Evolutionary conservation across 2,888 invertebrate genomes (phyloP).

Genomic region (Cephus rjabovi): DNA sequence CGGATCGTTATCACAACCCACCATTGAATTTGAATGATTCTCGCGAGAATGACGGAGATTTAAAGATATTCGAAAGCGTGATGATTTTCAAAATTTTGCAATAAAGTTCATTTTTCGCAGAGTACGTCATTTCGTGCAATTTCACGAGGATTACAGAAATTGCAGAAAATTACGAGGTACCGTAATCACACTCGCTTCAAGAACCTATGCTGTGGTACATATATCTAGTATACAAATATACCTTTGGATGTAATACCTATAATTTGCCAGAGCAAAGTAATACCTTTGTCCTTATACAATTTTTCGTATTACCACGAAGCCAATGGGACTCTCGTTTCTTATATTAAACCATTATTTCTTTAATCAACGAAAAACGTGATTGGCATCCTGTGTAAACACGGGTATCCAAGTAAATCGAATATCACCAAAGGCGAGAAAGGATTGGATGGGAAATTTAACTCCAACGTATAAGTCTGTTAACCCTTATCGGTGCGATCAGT

Average conservation of each 20-base stretch:
- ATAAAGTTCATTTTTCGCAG: background rate
- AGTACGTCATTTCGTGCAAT: background rate
- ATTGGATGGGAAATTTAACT: background rate
- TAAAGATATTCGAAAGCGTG: background rate
- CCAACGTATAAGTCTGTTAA: background rate
- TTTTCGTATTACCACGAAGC: background rate
- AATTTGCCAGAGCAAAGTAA: background rate
- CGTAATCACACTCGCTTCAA: background rate
- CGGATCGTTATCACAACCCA: background rate
- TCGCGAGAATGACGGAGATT: background rate
- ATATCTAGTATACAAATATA: background rate
- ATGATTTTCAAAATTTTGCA: background rate
- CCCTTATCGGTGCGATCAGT: background rate
- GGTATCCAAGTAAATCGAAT: background rate
- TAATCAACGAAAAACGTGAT: background rate
- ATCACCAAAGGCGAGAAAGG: background rate
- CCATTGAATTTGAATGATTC: background rate
- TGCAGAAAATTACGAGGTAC: background rate
- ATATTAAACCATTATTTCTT: background rate
- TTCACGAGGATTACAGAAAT: background rate
- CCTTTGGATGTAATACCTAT: background rate
- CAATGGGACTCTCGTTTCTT: background rate
- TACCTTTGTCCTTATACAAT: background rate
- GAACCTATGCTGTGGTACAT: background rate
- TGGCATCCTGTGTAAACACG: background rate